Evolutionary conservation across 2,113 vertebrate genomes (phyloP).

Genomic region (Brienomyrus brachyistius): DNA sequence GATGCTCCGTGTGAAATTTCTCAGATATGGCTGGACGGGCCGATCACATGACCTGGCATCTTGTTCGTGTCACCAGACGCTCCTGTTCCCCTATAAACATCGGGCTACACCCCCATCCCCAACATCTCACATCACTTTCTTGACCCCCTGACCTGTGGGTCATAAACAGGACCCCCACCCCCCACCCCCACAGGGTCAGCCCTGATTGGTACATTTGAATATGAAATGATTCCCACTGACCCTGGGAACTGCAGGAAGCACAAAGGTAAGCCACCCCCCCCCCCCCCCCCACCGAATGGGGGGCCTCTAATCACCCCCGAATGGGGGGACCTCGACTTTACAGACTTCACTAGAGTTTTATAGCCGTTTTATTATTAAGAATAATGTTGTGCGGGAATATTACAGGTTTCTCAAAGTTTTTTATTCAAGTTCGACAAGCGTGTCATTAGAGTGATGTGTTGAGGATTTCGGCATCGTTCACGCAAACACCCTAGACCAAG

Average conservation of each 20-base stretch:
- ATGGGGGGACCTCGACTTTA: neutral
- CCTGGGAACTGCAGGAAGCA: conserved; percentile 62
- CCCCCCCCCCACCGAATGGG: conserved; percentile 35
- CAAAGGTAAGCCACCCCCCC: conserved; percentile 46
- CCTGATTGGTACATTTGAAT: conserved; percentile 74
- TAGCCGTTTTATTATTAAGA: neutral
- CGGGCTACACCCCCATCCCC: conserved; percentile 31
- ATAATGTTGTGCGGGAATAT: neutral
- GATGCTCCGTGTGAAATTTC: neutral
- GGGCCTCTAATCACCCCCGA: neutral
- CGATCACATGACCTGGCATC: neutral
- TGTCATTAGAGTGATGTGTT: neutral
- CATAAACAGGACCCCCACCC: conserved; percentile 58
- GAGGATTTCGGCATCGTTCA: neutral
- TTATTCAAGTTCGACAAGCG: neutral
- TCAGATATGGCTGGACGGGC: neutral
- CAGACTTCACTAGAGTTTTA: neutral
- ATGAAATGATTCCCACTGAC: conserved; percentile 63
- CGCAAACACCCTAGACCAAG: neutral
- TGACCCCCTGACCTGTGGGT: conserved; percentile 62
- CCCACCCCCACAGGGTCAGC: conserved; percentile 12
- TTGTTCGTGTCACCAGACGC: neutral
- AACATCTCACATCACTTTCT: conserved; percentile 70
- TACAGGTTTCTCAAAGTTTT: neutral
- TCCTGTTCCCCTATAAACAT: conserved; percentile 43